phyloP scores from a whole-genome alignment of 2,797 vertebrate species.

The Molothrus ater region DNA sequence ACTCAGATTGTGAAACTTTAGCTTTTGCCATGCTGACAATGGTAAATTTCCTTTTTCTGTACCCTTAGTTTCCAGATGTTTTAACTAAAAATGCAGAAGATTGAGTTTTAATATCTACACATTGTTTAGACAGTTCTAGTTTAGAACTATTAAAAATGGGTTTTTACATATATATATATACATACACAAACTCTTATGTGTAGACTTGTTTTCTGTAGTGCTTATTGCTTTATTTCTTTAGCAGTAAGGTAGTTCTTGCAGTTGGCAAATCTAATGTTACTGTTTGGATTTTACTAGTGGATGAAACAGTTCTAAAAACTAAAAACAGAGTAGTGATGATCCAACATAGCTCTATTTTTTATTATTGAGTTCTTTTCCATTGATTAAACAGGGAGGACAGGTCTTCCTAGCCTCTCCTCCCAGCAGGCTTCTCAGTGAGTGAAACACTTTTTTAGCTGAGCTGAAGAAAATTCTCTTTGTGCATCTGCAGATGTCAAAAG shows the following conservation, averaged over 20 bases:
- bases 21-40: background rate
- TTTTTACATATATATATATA: background rate
- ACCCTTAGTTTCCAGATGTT: background rate
- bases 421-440: background rate
- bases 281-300: background rate
- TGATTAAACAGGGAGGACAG: background rate
- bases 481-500: constrained; percentile 29
- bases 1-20: background rate
- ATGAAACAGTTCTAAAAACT: background rate
- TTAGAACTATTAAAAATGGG: background rate
- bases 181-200: accelerated
- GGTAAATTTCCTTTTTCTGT: background rate
- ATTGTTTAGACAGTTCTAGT: background rate
- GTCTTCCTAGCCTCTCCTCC: background rate
- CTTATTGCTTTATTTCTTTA: background rate
- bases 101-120: background rate
- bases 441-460: background rate
- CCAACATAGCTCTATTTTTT: background rate
- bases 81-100: background rate
- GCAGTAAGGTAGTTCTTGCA: background rate
- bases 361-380: background rate
- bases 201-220: background rate
- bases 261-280: background rate
- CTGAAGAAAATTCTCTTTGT: constrained; percentile 8
- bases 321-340: background rate